Percentiles rank a stretch among this genome's conserved stretches.
Evolutionary conservation across 92 coral and sea anemone genomes (phyloP).

Genomic region (Diadumene lineata): DNA sequence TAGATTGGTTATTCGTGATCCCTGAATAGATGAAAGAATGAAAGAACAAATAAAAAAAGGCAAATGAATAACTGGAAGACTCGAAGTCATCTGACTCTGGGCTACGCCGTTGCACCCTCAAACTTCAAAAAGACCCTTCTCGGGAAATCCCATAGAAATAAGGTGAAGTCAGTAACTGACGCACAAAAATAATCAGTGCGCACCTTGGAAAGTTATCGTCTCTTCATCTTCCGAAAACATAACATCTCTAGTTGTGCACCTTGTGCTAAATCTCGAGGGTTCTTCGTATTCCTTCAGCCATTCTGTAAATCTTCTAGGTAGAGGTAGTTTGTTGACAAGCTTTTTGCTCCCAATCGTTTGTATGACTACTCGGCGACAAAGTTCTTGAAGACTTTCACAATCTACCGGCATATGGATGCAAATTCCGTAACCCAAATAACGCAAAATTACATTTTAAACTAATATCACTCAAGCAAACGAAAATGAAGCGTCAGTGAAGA

Average conservation of each 20-base stretch:
- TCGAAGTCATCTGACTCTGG: neutral
- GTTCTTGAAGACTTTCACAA: conserved; percentile 81
- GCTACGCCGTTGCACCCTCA: too few relatives aligned
- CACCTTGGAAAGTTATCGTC: conserved; percentile 79
- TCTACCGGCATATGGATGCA: conserved; percentile 45
- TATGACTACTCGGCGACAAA: conserved; percentile 77
- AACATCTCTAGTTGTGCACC: conserved; percentile 58
- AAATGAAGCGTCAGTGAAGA: too few relatives aligned
- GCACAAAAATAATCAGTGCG: neutral
- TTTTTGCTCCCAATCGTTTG: conserved; percentile 76
- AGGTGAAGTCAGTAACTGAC: neutral
- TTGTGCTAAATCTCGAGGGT: conserved; percentile 59
- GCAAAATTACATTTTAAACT: too few relatives aligned
- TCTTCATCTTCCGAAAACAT: conserved; percentile 66
- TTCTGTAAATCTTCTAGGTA: conserved; percentile 56
- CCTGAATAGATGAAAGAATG: neutral
- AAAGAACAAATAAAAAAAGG: neutral
- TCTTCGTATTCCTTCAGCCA: conserved; percentile 84
- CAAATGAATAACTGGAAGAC: neutral
- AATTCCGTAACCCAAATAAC: too few relatives aligned
- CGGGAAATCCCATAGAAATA: too few relatives aligned
- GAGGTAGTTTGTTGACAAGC: conserved; percentile 57
- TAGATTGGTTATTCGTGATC: conserved; percentile 1
- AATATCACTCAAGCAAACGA: too few relatives aligned
- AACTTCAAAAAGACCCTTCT: too few relatives aligned